Percentiles rank a stretch among this genome's conserved stretches.
Conservation (phyloP, 2,888 invertebrate species). For the Apodemia duryi region DNA sequence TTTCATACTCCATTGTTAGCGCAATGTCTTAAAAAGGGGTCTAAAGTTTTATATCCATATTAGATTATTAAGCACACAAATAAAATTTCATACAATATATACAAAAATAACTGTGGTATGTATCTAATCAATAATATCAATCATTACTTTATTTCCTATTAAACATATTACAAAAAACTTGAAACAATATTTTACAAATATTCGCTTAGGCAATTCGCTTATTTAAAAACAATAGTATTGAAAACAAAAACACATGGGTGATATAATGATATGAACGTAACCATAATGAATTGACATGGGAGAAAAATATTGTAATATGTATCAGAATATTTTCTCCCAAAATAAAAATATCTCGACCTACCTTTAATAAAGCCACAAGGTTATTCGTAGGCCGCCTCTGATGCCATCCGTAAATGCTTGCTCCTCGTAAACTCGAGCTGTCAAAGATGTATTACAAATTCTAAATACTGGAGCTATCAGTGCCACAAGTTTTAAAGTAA, state of each 20-base stretch:
- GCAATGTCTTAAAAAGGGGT: no score
- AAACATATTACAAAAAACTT: neutral
- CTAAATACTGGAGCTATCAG: neutral
- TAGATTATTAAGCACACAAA: neutral
- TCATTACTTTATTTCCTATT: neutral
- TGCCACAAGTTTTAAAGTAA: neutral
- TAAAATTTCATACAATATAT: neutral
- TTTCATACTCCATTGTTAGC: no score
- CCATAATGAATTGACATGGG: neutral
- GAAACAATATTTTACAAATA: neutral
- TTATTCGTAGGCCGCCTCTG: slow-evolving; percentile 1
- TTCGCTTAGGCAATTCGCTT: slow-evolving; percentile 12
- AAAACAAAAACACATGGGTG: neutral
- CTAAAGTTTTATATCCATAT: no score
- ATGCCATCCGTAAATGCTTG: slow-evolving; percentile 7
- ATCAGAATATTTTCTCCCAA: slow-evolving; percentile 9
- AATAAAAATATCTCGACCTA: slow-evolving; percentile 20
- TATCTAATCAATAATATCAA: neutral
- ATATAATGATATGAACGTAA: neutral
- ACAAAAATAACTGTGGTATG: neutral
- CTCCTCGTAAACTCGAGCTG: slow-evolving; percentile 6
- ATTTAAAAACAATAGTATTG: neutral
- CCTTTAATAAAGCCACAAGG: slow-evolving; percentile 12
- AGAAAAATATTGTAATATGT: neutral
- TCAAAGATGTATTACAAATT: slow-evolving; percentile 12